A percentile compares a stretch with the other conserved stretches of the same genome.
Conservation (phyloP, 2,797 vertebrate genomes). For the Clarias platycephalus region DNA sequence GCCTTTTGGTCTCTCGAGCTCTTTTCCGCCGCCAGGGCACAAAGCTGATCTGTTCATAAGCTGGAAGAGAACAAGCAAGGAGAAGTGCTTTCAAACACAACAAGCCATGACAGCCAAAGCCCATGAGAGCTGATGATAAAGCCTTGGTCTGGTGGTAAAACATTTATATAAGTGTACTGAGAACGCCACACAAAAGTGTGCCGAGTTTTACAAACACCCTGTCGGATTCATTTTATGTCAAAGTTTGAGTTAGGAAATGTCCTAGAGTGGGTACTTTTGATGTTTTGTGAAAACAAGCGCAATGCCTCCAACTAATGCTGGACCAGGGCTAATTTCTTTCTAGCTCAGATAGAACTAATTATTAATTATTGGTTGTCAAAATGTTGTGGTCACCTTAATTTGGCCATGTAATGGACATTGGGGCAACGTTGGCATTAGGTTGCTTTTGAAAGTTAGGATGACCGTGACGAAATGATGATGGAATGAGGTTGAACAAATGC, state of each 20-base stretch:
- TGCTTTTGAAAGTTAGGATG: no score
- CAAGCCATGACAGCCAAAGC: slow-evolving; percentile 36
- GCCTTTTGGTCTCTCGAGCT: background rate
- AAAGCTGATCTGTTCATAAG: slow-evolving; percentile 31
- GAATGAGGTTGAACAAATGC: no score
- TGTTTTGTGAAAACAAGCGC: background rate
- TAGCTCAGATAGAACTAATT: background rate
- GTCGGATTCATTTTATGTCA: background rate
- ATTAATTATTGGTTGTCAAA: no score
- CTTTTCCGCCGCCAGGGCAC: background rate
- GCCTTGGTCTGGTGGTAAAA: slow-evolving; percentile 2
- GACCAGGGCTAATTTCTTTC: background rate
- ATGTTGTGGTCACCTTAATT: no score
- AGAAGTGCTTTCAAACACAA: slow-evolving; percentile 20
- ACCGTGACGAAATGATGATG: no score
- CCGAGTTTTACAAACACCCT: background rate
- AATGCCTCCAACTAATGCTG: background rate
- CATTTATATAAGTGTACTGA: background rate
- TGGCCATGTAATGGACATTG: no score
- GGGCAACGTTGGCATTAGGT: no score
- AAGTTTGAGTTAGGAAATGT: background rate
- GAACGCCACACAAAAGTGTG: background rate
- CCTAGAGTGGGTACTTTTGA: background rate
- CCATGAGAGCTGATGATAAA: slow-evolving; percentile 26
- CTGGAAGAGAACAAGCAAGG: slow-evolving; percentile 18